A percentile compares a stretch with the other conserved stretches of the same genome.
These are phyloP conservation scores for Dendrocincla tyrannina DNA, from an alignment of 2,797 vertebrate species.

Conservation along the genomic window DNA sequence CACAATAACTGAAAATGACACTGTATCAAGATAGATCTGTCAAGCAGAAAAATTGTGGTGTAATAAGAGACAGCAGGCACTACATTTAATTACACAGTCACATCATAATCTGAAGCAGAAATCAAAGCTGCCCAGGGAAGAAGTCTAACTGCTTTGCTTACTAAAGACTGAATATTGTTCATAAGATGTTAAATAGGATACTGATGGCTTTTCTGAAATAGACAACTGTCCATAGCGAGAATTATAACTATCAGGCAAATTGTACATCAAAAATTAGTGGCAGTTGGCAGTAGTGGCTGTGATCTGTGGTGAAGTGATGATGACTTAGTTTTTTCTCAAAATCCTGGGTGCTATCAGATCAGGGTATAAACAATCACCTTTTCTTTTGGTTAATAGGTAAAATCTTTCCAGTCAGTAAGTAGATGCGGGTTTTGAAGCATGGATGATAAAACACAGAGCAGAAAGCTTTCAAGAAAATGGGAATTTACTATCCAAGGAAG, in stretches of 20 bases:
- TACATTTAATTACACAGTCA: background rate
- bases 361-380: background rate
- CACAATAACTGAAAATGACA: background rate
- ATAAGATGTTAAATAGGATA: background rate
- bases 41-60: background rate
- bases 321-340: background rate
- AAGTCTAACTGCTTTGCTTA: background rate
- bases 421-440: background rate
- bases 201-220: background rate
- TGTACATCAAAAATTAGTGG: background rate
- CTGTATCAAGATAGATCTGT: background rate
- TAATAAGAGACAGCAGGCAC: background rate
- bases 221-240: background rate
- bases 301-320: background rate
- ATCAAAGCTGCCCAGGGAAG: background rate
- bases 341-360: background rate
- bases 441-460: conserved; percentile 1
- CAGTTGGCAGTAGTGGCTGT: background rate
- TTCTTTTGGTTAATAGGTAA: conserved; percentile 12
- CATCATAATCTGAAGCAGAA: conserved; percentile 13
- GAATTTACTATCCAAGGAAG: conserved; percentile 32
- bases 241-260: background rate
- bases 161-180: background rate
- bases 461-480: conserved; percentile 39
- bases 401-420: background rate